These are phyloP conservation scores for Morone saxatilis DNA, from an alignment of 2,113 vertebrate genomes.

Conservation along the genomic window DNA sequence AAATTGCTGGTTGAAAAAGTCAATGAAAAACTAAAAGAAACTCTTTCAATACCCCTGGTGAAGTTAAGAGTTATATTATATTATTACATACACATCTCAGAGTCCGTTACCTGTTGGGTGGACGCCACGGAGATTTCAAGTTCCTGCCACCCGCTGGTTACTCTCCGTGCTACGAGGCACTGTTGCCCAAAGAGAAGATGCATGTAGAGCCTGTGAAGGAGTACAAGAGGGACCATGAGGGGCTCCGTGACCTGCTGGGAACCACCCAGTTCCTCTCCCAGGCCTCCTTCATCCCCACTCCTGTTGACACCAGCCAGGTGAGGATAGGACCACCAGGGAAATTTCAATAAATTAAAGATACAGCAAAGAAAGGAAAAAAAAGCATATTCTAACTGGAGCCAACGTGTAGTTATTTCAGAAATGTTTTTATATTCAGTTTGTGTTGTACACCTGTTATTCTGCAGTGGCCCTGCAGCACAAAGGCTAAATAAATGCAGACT, in stretches of 20 bases:
- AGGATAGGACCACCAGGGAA: neutral
- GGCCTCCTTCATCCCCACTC: slow-evolving; percentile 95
- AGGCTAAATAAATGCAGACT: slow-evolving; percentile 18
- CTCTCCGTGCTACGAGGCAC: slow-evolving; percentile 95
- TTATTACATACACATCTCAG: slow-evolving; percentile 72
- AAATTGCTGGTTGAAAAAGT: neutral
- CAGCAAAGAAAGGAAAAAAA: neutral
- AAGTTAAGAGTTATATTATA: neutral
- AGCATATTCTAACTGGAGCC: neutral
- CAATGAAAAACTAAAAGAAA: neutral
- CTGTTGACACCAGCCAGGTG: slow-evolving; percentile 96
- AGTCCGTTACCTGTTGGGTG: slow-evolving; percentile 94
- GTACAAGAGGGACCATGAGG: slow-evolving; percentile 93
- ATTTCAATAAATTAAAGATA: neutral
- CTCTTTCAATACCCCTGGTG: neutral
- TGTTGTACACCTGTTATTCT: too few relatives aligned
- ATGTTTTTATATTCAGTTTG: too few relatives aligned
- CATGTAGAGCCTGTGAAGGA: slow-evolving; percentile 96
- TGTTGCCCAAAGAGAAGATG: slow-evolving; percentile 98
- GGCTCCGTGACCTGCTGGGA: slow-evolving; percentile 93
- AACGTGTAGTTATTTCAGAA: neutral
- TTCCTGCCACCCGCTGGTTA: slow-evolving; percentile 96
- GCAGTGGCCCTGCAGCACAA: neutral
- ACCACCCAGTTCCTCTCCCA: slow-evolving; percentile 94
- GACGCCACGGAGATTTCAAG: slow-evolving; percentile 97